Evolutionary conservation across 2,888 invertebrate genomes (phyloP), one percentile per base, ranked within the genome.

Genomic region (Heterodera filipjevi): DNA sequence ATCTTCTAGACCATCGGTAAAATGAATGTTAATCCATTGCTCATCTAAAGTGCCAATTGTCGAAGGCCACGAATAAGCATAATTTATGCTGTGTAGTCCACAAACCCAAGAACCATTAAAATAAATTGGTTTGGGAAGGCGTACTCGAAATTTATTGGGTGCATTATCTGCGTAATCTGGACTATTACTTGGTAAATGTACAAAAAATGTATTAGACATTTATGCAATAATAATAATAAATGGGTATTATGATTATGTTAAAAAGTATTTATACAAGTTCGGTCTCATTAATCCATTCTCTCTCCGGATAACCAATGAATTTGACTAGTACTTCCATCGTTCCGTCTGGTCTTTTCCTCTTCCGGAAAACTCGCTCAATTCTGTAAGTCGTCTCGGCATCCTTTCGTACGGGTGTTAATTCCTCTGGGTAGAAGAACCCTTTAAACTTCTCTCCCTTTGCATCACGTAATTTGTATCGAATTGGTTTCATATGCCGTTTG

Each of bases 151-250:
- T 75, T 64, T 75, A 33, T 75, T 75, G 0, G 53, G 75, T 14
- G 30, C 22, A 49, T 75, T 75, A 19, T 59, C 59, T 2, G 75
- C 44, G 71, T 75, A 75, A 32, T 64, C 75, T 49, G 30, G 53
- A 30, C 39, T 66, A 32, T 53, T 75, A 64, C 75, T 75, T 19
- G 75, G 75, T 19, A 76, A 33, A 30, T 46, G 71, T n/a, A 76
- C 70, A 32, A 30, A 73, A n/a, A 73, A 73, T 14, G n/a, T 73
- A 27, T 73, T 73, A n/a, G 73, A 73, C 73, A 73, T 73, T 72
- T 72, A 35, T 32, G 12, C 30, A 3, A 73, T n/a, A 8, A 10
- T 3, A 14, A 44, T 35, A 22, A 44, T 49, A 73, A 49, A 46
- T 72, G 5, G 49, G 22, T 12, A 12, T n/a, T 27, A 39, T 33